Conservation (phyloP, 2,888 invertebrate species). For the Meghimatium bilineatum region DNA sequence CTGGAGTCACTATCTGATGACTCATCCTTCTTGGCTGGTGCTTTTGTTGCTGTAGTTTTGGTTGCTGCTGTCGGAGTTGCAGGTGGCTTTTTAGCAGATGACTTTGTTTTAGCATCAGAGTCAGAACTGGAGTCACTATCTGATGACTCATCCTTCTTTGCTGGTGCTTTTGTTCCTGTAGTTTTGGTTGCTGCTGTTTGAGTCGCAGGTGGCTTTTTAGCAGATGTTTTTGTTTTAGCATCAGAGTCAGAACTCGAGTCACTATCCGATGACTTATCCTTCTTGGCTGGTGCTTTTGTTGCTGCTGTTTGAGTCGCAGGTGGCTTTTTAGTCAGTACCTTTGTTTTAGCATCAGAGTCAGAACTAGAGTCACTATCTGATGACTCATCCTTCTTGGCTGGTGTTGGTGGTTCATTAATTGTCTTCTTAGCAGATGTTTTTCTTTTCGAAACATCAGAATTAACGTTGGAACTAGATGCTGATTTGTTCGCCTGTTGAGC, state of each 20-base stretch:
- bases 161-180: constrained; percentile 31
- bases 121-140: constrained; percentile 49
- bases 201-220: not conserved
- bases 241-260: constrained; percentile 33
- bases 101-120: constrained; percentile 39
- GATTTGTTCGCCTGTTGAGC: constrained; percentile 33
- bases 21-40: not conserved
- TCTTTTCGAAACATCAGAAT: constrained; percentile 41
- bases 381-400: constrained; percentile 40
- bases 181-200: not conserved
- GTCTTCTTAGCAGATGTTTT: not conserved
- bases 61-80: not conserved
- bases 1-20: constrained; percentile 25
- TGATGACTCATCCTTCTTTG: constrained; percentile 53
- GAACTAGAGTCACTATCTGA: constrained; percentile 58
- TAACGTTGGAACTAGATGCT: constrained; percentile 51
- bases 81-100: not conserved
- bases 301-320: not conserved
- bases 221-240: not conserved
- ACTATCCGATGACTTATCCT: not conserved
- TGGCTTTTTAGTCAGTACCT: not conserved
- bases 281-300: not conserved
- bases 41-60: not conserved
- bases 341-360: constrained; percentile 53
- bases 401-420: constrained; percentile 20